Conservation (phyloP, 2,113 vertebrate species). For the Tyrannus savana region DNA sequence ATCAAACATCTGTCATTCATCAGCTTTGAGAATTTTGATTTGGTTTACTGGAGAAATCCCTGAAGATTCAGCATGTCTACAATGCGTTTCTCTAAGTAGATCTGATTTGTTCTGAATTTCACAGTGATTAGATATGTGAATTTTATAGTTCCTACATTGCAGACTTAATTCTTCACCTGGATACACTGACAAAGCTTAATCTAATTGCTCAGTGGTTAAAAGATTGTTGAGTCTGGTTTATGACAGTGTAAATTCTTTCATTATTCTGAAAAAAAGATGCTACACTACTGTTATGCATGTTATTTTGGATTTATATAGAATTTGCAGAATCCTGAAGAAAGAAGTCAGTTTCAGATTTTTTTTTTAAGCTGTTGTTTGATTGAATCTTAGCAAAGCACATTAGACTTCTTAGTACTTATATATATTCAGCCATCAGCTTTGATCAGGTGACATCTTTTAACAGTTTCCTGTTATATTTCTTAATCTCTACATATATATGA, state of each 20-base stretch:
- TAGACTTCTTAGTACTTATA: background rate
- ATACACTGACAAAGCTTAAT: background rate
- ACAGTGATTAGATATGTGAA: background rate
- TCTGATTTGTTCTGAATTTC: background rate
- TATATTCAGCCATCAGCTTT: background rate
- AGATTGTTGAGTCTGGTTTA: background rate
- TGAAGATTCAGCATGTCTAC: background rate
- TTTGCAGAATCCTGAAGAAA: background rate
- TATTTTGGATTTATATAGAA: background rate
- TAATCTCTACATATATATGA: background rate
- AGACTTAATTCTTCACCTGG: background rate
- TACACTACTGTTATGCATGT: background rate
- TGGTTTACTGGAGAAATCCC: background rate
- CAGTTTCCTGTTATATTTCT: background rate
- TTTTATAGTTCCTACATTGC: background rate
- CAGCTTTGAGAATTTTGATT: background rate
- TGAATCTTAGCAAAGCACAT: background rate
- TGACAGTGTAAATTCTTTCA: background rate
- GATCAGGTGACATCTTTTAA: background rate
- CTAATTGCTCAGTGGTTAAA: background rate
- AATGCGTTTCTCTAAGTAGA: background rate
- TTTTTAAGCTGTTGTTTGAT: background rate
- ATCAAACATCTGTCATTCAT: background rate
- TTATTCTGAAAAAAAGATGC: background rate
- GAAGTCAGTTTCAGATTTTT: background rate